These are phyloP conservation scores for Eilema caniola DNA, from an alignment of 2,888 invertebrate species.

Conservation along the genomic window DNA sequence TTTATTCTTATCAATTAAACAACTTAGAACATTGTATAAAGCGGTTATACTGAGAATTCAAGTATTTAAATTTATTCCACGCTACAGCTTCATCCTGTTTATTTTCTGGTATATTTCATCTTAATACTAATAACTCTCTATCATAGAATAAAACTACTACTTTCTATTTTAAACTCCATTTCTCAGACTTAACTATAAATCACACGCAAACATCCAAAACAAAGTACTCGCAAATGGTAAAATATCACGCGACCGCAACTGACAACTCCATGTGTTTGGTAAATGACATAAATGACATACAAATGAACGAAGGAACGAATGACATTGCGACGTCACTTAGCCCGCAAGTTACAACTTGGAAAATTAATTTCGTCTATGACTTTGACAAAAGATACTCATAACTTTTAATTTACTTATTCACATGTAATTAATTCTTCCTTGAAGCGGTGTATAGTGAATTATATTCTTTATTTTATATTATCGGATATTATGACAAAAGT, in stretches of 20 bases:
- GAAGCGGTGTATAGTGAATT: too few relatives aligned
- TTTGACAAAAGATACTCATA: background rate
- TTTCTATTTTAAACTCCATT: background rate
- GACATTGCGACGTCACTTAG: background rate
- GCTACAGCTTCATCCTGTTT: too few relatives aligned
- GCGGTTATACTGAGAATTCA: too few relatives aligned
- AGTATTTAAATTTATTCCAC: too few relatives aligned
- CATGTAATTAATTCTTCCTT: too few relatives aligned
- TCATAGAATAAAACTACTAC: background rate
- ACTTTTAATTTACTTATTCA: too few relatives aligned
- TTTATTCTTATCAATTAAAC: too few relatives aligned
- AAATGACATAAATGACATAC: conserved; percentile 1
- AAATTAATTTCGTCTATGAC: background rate
- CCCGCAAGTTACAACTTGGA: background rate
- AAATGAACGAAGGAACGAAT: background rate
- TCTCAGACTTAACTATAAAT: background rate
- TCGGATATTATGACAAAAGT: too few relatives aligned
- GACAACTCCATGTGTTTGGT: conserved; percentile 1
- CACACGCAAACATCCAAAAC: conserved; percentile 1
- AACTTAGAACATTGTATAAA: too few relatives aligned
- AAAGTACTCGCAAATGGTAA: background rate
- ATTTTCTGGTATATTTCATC: too few relatives aligned
- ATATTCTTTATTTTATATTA: too few relatives aligned
- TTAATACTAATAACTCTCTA: background rate
- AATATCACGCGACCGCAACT: background rate